Evolutionary conservation across 2,797 vertebrate species (phyloP).

Genomic region (Eremophila alpestris): DNA sequence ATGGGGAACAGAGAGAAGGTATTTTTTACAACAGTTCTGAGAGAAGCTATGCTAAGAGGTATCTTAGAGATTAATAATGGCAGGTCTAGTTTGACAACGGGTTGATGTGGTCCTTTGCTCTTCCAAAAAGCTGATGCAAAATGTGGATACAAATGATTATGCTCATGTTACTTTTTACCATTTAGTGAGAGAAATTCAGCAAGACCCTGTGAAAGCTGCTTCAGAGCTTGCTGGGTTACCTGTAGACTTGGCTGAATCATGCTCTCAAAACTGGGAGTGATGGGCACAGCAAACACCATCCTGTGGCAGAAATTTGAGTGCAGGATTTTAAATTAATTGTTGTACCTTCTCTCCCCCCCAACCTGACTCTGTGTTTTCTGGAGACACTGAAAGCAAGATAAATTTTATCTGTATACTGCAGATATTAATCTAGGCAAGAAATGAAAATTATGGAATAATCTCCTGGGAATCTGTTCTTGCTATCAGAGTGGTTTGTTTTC

Average conservation of each 20-base stretch:
- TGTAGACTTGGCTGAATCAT: not conserved
- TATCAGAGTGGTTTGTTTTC: not conserved
- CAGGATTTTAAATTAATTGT: not conserved
- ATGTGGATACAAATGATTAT: not conserved
- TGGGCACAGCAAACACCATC: not conserved
- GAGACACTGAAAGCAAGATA: not conserved
- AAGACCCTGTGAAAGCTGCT: not conserved
- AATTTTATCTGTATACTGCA: not conserved
- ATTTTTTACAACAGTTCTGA: not conserved
- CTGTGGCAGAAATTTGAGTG: not conserved
- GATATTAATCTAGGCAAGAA: not conserved
- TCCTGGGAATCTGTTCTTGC: not conserved
- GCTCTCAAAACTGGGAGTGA: accelerated
- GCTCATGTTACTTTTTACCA: not conserved
- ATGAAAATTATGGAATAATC: not conserved
- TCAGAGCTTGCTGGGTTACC: not conserved
- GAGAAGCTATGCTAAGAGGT: not conserved
- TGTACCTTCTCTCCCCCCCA: not conserved
- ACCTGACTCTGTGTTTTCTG: not conserved
- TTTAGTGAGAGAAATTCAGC: not conserved
- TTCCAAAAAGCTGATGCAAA: not conserved
- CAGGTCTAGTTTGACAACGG: not conserved
- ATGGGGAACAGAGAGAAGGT: not conserved
- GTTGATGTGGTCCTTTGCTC: not conserved
- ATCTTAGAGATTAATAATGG: not conserved